Percentiles rank a stretch among this genome's conserved stretches.
These are phyloP conservation scores for Tetropium fuscum DNA, from an alignment of 2,888 invertebrate genomes.

Conservation along the genomic window DNA sequence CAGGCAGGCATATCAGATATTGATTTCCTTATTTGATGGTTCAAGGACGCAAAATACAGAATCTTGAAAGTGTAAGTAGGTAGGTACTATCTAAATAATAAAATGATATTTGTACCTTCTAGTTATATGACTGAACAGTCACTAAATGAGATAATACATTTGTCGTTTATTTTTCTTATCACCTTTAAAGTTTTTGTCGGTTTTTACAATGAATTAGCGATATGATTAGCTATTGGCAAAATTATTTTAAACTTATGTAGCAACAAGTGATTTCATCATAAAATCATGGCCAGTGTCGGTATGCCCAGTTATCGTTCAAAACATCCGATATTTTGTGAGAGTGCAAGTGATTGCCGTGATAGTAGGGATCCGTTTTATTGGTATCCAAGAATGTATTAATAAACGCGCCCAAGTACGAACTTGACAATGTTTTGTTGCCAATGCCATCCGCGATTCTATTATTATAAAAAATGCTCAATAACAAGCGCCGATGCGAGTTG, in stretches of 20 bases:
- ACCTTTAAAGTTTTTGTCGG: neutral
- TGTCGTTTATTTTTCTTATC: slow-evolving; percentile 8
- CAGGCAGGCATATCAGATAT: too few species aligned
- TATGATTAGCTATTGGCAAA: neutral
- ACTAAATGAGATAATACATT: slow-evolving; percentile 4
- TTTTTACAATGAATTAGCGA: neutral
- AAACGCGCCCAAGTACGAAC: slow-evolving; percentile 8
- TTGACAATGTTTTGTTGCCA: slow-evolving; percentile 25
- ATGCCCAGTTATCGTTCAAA: neutral
- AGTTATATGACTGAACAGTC: too few species aligned
- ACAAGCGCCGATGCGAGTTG: neutral
- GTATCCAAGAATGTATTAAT: slow-evolving; percentile 1
- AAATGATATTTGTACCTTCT: too few species aligned
- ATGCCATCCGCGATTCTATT: slow-evolving; percentile 13
- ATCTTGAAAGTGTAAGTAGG: too few species aligned
- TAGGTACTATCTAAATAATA: too few species aligned
- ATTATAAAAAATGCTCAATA: slow-evolving; percentile 7
- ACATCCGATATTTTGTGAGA: neutral
- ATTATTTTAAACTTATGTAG: slow-evolving; percentile 2
- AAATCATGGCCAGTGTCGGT: neutral
- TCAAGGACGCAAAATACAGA: too few species aligned
- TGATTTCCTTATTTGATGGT: too few species aligned
- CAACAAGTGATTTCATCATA: slow-evolving; percentile 13
- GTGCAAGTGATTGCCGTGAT: neutral
- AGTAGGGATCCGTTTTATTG: neutral